Conservation (phyloP, 2,113 vertebrate genomes). For the Indri indri region DNA sequence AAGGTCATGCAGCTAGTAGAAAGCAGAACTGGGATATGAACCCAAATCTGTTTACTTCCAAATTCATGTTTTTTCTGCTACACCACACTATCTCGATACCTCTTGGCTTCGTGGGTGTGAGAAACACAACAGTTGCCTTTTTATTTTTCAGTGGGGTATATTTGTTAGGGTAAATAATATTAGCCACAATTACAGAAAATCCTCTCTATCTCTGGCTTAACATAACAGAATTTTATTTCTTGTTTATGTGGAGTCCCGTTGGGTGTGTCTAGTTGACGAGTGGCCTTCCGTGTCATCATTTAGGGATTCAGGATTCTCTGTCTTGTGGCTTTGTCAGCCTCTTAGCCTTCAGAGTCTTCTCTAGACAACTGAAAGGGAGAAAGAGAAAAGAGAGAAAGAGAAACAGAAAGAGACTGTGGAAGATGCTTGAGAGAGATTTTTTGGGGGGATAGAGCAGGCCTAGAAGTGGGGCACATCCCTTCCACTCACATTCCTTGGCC, state of each 20-base stretch:
- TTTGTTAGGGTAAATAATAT: not conserved
- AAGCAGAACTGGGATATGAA: not conserved
- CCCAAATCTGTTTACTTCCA: not conserved
- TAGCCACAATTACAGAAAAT: not conserved
- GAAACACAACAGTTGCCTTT: not conserved
- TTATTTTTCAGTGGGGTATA: not conserved
- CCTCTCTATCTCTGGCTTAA: not conserved
- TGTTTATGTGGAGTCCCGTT: no score
- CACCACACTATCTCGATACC: not conserved
- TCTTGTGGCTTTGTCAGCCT: not conserved
- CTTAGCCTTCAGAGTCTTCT: not conserved
- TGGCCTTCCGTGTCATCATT: not conserved
- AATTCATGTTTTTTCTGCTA: not conserved
- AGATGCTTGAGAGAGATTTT: not conserved
- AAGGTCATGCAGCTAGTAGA: not conserved
- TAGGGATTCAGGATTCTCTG: not conserved
- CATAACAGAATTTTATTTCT: not conserved
- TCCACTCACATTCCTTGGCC: not conserved
- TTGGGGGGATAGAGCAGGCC: no score
- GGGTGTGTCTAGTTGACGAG: not conserved
- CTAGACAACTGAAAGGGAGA: not conserved
- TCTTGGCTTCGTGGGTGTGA: not conserved
- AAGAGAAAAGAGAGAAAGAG: not conserved
- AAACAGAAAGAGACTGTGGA: not conserved
- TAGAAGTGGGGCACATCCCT: not conserved